These are phyloP conservation scores for Luperina nickerlii DNA, from an alignment of 2,888 invertebrate genomes.

Conservation along the genomic window DNA sequence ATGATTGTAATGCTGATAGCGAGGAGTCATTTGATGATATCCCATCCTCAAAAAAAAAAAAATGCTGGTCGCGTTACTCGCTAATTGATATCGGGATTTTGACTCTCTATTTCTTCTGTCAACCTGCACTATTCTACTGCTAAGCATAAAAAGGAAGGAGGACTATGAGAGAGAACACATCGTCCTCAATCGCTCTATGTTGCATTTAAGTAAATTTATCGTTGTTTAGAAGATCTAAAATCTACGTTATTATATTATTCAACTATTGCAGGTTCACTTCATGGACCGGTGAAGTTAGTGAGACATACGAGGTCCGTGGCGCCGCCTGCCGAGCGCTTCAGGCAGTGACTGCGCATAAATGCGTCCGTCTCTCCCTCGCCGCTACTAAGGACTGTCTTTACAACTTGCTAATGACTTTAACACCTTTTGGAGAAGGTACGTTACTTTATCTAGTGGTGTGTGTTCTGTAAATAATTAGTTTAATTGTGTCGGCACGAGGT, in stretches of 20 bases:
- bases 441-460: constrained; percentile 11
- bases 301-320: constrained; percentile 71
- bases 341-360: constrained; percentile 74
- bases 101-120: neutral
- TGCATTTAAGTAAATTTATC: neutral
- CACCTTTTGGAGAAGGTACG: constrained; percentile 76
- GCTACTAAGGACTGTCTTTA: constrained; percentile 83
- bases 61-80: no score
- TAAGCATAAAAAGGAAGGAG: neutral
- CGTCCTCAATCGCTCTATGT: neutral
- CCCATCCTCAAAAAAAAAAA: no score
- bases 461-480: constrained; percentile 10
- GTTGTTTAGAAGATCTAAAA: neutral
- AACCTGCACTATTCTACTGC: neutral
- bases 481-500: constrained; percentile 3
- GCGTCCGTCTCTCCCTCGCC: constrained; percentile 79
- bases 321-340: constrained; percentile 77
- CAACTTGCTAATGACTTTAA: constrained; percentile 75
- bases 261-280: constrained; percentile 77
- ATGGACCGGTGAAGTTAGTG: constrained; percentile 69
- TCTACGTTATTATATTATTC: neutral
- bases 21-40: no score
- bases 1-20: no score
- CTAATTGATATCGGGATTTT: neutral
- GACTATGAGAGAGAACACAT: neutral